Evolutionary conservation across 2,797 vertebrate species (phyloP), one percentile per base, ranked within the genome.

Genomic region (Poecilia gillii): DNA sequence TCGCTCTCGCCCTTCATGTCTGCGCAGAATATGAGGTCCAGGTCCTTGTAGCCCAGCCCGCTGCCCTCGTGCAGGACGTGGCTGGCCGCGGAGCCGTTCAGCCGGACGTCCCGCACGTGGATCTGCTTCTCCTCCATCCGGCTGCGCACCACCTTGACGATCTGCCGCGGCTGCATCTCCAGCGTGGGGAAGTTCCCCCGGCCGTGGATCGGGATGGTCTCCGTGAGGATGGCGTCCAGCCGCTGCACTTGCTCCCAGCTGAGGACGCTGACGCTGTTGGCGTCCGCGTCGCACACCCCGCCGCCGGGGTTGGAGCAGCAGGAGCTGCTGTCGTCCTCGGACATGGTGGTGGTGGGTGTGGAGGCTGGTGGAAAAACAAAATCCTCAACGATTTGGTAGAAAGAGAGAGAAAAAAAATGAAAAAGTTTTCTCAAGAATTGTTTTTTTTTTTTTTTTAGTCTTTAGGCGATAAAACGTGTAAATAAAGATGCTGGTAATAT

Each of bases 191-290:
- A 99, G 95, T 99, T 99, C 8, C 98, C 98, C 74, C 98, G 96
- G 88, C 98, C 98, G 94, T 99, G 98, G 92, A 99, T 99, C 75
- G 98, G 98, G 87, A 99, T 99, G 91, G 97, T 98, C 94, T 99
- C 98, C 73, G 97, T 97, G 82, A 99, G 96, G 92, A 99, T 97
- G 85, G 96, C 94, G 94, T 99, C 98, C 94, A 99, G 93, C 3
- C 98, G 96, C 94, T 97, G 98, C 96, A 99, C 98, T 96, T 99
- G 98, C 92, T 98, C 98, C 98, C 98, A 99, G 95, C 83, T 97
- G 80, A 99, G 96, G 77, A 99, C 98, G 82, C 97, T 99, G 62
- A 97, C 96, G 85, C 96, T 97, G 76, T 93, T 94, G 88, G 90
- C 92, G 57, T 93, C 93, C 23, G 85, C 25, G 57, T 92, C 91